phyloP scores from a whole-genome alignment of 2,888 invertebrate species.

The Cyclophora punctaria region DNA sequence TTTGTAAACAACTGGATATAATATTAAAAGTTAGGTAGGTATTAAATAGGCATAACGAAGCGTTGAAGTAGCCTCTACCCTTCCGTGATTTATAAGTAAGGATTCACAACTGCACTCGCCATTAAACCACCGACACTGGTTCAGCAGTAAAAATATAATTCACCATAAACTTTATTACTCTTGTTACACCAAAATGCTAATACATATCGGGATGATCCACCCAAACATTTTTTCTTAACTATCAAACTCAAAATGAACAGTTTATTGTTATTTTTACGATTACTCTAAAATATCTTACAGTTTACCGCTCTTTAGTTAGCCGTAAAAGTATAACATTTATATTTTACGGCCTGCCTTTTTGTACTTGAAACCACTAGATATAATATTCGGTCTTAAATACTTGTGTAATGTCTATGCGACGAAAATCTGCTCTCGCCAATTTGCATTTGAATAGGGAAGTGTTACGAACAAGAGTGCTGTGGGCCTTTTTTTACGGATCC shows the following conservation, averaged over 20 bases:
- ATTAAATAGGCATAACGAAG: too few relatives aligned
- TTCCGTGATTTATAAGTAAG: too few relatives aligned
- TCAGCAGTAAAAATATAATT: too few relatives aligned
- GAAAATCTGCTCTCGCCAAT: conserved; percentile 50
- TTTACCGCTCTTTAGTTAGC: conserved; percentile 36
- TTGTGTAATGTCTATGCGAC: conserved; percentile 39
- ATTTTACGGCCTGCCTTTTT: conserved; percentile 26
- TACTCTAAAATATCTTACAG: conserved; percentile 36
- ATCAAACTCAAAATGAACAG: conserved; percentile 23
- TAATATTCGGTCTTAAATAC: conserved; percentile 13
- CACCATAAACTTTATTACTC: too few relatives aligned
- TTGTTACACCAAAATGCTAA: conserved; percentile 6
- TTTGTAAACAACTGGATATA: too few relatives aligned
- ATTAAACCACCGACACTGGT: too few relatives aligned
- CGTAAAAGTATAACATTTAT: conserved; percentile 32
- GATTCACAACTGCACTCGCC: too few relatives aligned
- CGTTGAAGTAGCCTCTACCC: too few relatives aligned
- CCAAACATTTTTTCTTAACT: conserved; percentile 18
- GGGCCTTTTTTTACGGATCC: conserved; percentile 41
- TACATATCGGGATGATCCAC: conserved; percentile 7
- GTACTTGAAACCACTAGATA: conserved; percentile 32
- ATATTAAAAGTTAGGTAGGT: too few relatives aligned
- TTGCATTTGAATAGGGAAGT: conserved; percentile 50
- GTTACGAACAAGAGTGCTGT: conserved; percentile 31
- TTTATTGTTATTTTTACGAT: conserved; percentile 36